Percentiles rank a stretch among this genome's conserved stretches.
These are phyloP conservation scores for Oedothorax gibbosus DNA, from an alignment of 1,140 invertebrate genomes.

Conservation along the genomic window DNA sequence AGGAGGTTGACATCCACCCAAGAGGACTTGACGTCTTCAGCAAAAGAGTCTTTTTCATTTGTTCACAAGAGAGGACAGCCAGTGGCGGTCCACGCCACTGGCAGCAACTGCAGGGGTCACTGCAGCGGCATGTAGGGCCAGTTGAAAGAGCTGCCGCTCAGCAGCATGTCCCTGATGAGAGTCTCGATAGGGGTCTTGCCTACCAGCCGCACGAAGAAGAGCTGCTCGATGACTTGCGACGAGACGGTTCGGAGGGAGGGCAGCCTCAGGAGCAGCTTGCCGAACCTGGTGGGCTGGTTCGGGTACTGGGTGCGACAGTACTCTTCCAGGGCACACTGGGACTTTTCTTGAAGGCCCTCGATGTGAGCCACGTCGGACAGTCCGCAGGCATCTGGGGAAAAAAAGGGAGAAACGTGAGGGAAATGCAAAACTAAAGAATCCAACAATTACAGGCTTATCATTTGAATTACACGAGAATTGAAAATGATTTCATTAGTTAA, in stretches of 20 bases:
- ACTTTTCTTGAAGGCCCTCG: conserved; percentile 96
- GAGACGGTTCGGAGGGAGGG: conserved; percentile 93
- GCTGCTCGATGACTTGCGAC: conserved; percentile 94
- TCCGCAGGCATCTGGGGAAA: conserved; percentile 90
- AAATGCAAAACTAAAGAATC: not conserved
- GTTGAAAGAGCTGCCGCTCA: conserved; percentile 90
- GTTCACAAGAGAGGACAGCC: not conserved
- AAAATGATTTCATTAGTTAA: too few species aligned
- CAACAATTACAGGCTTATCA: too few species aligned
- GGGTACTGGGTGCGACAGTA: conserved; percentile 96
- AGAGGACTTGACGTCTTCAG: too few species aligned
- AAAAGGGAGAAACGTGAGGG: not conserved
- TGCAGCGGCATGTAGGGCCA: conserved; percentile 92
- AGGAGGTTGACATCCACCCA: too few species aligned
- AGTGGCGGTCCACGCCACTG: conserved; percentile 54
- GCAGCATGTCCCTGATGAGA: conserved; percentile 93
- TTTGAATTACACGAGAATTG: too few species aligned
- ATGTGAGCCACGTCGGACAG: conserved; percentile 93
- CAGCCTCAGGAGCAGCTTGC: conserved; percentile 90
- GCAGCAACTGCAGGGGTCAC: conserved; percentile 63
- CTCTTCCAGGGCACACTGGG: conserved; percentile 95
- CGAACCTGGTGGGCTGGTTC: conserved; percentile 94
- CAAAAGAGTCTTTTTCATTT: too few species aligned
- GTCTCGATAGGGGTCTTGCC: conserved; percentile 98
- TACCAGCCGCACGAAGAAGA: conserved; percentile 96